Evolutionary conservation across 2,888 invertebrate genomes (phyloP), one percentile per base, ranked within the genome.

Genomic region (Malachius bipustulatus): DNA sequence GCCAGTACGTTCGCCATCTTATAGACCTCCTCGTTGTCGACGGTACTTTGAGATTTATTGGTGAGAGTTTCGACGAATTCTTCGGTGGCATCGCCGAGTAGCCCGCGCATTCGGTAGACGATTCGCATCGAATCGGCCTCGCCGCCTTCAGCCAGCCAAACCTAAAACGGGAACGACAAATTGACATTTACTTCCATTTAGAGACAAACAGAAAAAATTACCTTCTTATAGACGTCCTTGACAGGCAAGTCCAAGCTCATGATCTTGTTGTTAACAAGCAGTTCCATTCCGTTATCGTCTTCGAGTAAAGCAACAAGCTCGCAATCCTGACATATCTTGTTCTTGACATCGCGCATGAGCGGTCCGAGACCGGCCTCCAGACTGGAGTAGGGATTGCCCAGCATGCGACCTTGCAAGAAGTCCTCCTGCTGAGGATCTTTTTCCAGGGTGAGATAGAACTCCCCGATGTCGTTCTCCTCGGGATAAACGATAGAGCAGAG

Each of bases 371-470:
- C 96, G 1, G 85, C 79, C 57, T 97, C 97, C 16, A 79, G 71
- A 16, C 89, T 90, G 37, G 89, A 90, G 66, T 97, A 98, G 0
- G 97, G 97, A 67, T 97, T 98, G 32, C 96, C 96, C 49, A 94
- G 69, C 96, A 97, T 97, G 24, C 96, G 78, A 4, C 93, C 82
- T 67, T 91, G 91, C 48, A 98, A 71, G 64, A 96, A 98, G 67
- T 98, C 97, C 64, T 98, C 98, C 55, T 98, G 97, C 51, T 96
- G 96, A 1, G 94, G 88, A 67, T 98, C 98, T 58, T 98, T 98
- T 57, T 97, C 97, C 3, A 98, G 68, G 0, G 89, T 88, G 40
- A 98, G 73, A 69, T 89, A 89, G 67, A 97, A 97, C 62, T 97
- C 96, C 0, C 90, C 90, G 2, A 91, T 82, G 55, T 94, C 94